Base-by-base conservation (phyloP, 92 coral and sea anemone genomes). In the Phenganax subtilis region DNA sequence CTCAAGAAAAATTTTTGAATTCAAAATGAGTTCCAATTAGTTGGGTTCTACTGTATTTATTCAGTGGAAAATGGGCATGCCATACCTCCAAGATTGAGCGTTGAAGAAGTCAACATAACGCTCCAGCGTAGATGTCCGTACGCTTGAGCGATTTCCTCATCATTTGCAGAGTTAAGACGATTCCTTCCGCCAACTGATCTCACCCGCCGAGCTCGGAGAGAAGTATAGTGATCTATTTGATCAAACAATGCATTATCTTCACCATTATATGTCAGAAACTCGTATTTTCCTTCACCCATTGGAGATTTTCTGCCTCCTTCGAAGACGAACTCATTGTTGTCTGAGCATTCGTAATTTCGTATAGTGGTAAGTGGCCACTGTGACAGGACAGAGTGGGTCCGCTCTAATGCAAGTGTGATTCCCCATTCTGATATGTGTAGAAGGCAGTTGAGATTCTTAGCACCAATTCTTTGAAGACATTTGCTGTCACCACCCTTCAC, bases 331-430 rank as follows among this genome's bases (percentile, higher is more conserved):
- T 92, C 97, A 65, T 90, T 91, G 65, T 85, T 72, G 89, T 94
- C 98, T 81, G 93, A 83, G 29, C 91, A 88, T 71, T 94, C 97
- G 65, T 94, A 94, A 73, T 88, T 94, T 6, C 98, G 96, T 20
- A 94, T 85, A 4, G 98, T 94, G 47, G 98, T 94, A 47, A 94
- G 88, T 12, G 98, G 98, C 98, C 98, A 94, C 85, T 94, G 98
- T 12, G 98, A 91, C 6, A 94, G 91, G 12, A 94, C 97, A 30
- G 98, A 92, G 31, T 93, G 86, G 51, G 96, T 94, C 11, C 97
- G 88, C 76, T 94, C 98, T 71, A 94, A 85, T 9, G 98, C 98
- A 52, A 94, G 87, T 0, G 98, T 92, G 3, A 94, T 75, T 9
- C 98, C 98, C 97, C 97, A 94, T 29, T 87, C 89, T 55, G 98